Evolutionary conservation across 2,113 vertebrate species (phyloP), one percentile per base, ranked within the genome.

Genomic region (Calonectris borealis): DNA sequence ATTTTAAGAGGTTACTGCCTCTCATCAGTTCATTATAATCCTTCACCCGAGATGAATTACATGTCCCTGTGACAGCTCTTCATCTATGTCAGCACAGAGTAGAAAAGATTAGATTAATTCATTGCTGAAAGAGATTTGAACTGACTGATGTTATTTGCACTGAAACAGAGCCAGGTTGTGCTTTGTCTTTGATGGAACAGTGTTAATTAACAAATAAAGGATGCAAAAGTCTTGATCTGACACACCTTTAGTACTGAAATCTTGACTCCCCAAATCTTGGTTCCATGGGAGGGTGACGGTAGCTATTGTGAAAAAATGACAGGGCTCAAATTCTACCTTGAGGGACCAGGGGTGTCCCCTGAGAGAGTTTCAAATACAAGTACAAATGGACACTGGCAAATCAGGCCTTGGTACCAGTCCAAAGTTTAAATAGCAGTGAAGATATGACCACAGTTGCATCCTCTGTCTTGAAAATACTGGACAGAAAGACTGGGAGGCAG

Each of bases 71-170:
- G 92, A 86, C 79, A 95, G 71, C 36, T 83, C 79, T 90, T 95
- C 83, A 57, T 77, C 62, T 61, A 4, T 90, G 62, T 86, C 86
- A 94, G 85, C 44, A 40, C 49, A 77, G 44, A 78, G 52, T 60
- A 71, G 85, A 69, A 93, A 87, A 88, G 52, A 83, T 94, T 65
- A 90, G 8, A 75, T 82, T 69, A 86, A 93, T 77, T 95, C 66
- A 83, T 54, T 69, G 71, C 36, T 83, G 85, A 86, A 83, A 88
- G 75, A 60, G 57, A 49, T 72, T 86, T 80, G 71, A 97, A 66
- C 49, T 92, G 87, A 79, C 61, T 90, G 79, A 61, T 86, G 34
- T 70, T 77, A 61, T 71, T 92, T 55, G 31, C 27, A 40, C 44
- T 69, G 58, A 88, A 86, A 80, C 16, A 72, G 61, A 91, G 38